Base-by-base conservation (phyloP, 2,888 invertebrate genomes). In the Ormyrus pomaceus region DNA sequence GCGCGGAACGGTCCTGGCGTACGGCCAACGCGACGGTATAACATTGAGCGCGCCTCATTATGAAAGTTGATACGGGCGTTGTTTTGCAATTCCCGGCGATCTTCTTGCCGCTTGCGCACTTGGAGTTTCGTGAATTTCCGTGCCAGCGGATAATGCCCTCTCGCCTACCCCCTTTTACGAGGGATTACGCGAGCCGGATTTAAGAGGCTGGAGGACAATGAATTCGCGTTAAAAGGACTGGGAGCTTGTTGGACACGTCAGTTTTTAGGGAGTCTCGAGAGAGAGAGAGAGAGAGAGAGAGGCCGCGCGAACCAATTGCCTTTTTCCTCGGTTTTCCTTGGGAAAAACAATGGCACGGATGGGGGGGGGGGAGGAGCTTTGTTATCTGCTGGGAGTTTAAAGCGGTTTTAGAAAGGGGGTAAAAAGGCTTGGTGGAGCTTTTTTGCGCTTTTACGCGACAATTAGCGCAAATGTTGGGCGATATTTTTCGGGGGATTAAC, bases 11-110 rank as follows among this genome's bases (percentile, higher is more conserved):
- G 19, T 59, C 53, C 84, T 89, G 89, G 89, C 86, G 83, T 81
- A 83, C 83, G 82, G 88, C 89, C 89, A 89, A 87, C 85, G 19
- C 86, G 85, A 85, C 86, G 85, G 19, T 86, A 87, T n/a, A n/a
- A 86, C 87, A 86, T 86, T 82, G 86, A 85, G 79, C 84, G 45
- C 83, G 83, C 87, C n/a, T 88, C 88, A 88, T 89, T 89, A 89
- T 86, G 85, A 88, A 88, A 88, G 87, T 88, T 88, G 87, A 89
- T 88, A 87, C 86, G 83, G 84, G 84, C 84, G 86, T 85, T 89
- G 87, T 87, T 89, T 89, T 87, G 87, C 84, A 87, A 89, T 88
- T 87, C 84, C 75, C 76, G 82, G 81, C 80, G 83, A 82, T 83
- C 83, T 87, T 86, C 85, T 86, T 85, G 85, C 84, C 46, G 45